Base-by-base conservation (phyloP, 2,797 vertebrate genomes). In the Morus bassanus region DNA sequence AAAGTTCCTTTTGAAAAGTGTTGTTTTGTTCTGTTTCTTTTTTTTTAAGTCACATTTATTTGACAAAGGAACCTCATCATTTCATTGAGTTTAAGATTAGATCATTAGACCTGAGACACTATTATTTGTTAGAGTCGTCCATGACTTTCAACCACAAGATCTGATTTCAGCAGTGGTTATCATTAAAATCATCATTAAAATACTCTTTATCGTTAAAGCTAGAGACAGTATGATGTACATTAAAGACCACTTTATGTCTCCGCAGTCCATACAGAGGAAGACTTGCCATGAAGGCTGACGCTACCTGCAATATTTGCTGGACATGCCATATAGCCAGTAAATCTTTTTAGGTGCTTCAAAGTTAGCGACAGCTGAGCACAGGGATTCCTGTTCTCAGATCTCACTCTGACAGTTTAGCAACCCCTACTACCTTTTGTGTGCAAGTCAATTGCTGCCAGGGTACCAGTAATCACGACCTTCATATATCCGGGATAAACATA, bases 31-130 rank as follows among this genome's bases (percentile, higher is more conserved):
- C 91, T 67, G 6, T 48, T 85, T 89, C 43, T 61, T 91, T 92
- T 48, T 41, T 89, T 85, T 69, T 9, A 72, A 72, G 35, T 73
- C 70, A 46, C 41, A 59, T 85, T 69, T 82, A 63, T 76, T 85
- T 91, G 43, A 93, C 54, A 89, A 69, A 92, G 13, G 31, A 89
- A 45, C 24, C 18, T 91, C 50, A 63, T 48, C 0, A 27, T 88
- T 92, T 94, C 77, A 93, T 16, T 81, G 73, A 94, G 81, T 85
- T 95, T 74, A 77, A 87, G 67, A 85, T 93, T 69, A 92, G 88
- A 56, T 70, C 39, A 13, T 94, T 85, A 82, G 56, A 92, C 45
- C 18, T 18, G 46, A 86, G 69, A 68, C 46, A 69, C 13, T 63
- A 54, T 46, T 76, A 37, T 63, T 91, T 93, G 43, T 73, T 92